Evolutionary conservation across 2,888 invertebrate species (phyloP), one percentile per base, ranked within the genome.

Genomic region (Drosophila incognita): DNA sequence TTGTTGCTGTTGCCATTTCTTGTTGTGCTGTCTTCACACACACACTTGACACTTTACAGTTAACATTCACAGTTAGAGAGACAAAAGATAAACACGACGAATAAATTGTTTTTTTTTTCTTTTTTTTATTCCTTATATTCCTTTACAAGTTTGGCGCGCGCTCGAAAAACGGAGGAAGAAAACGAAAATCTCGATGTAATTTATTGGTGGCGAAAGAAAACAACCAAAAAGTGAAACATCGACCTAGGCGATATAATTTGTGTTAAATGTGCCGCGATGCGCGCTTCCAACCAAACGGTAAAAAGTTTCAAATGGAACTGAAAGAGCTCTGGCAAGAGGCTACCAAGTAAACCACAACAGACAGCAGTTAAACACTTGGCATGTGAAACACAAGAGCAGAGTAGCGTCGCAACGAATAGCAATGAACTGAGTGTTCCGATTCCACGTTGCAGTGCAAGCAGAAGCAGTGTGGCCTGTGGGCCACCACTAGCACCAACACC

Each of bases 301-400:
- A 79, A 85, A 82, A 90, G 88, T 85, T 86, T 87, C 75, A 90
- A 89, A 72, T 79, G 51, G 69, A 77, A 77, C 81, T 77, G 77
- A 82, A 53, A 67, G 63, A 60, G 56, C 59, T 57, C 65, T 52
- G 72, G 42, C 54, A 40, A 54, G 51, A 64, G 49, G 46, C 60
- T 27, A 60, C 42, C 65, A 54, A 63, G 66, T 79, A 74, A 67
- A 63, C 66, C 68, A 63, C 71, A 68, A 56, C 59, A 69, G 60
- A 76, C 58, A 42, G 51, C 49, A 49, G 49, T 29, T 27, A 48
- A 60, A 52, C 52, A 27, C 21, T 33, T 56, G 67, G 67, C 49
- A 67, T 68, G 18, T 67, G 67, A 35, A 68, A 68, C 68, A 69
- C 51, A 24, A 48, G 3, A 42, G 40, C 31, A 42, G 24, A 53